Evolutionary conservation across 1,140 invertebrate species (phyloP), one percentile per base, ranked within the genome.

Genomic region (Holotrichia oblita): DNA sequence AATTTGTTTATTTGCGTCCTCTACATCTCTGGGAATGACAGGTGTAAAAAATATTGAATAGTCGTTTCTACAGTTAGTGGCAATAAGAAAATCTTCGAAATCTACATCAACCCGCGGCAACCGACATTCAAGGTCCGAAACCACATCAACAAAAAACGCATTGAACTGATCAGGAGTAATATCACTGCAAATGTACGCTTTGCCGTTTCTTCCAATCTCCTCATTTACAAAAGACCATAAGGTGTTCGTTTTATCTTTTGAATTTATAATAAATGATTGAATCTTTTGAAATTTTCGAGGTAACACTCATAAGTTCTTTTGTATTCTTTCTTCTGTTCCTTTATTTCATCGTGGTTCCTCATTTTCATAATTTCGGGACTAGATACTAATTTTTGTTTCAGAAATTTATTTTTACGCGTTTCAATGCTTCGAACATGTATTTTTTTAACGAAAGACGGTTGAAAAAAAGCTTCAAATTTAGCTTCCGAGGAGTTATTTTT

Each of bases 141-240:
- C 44, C 10, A 48, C 44, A 48, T 48, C n/a, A 10, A 48, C 44
- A 8, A 48, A 48, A 17, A 48, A 48, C 10, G 10, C n/a, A 17
- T 48, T 48, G n/a, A 48, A 48, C 44, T 48, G 44, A 48, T 48
- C 44, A 10, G 44, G 10, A 14, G 44, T 48, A 17, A 48, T 48
- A 17, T 17, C n/a, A 48, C 44, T 17, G 7, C n/a, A 14, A 14
- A 2, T 17, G 10, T 10, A 14, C 44, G 10, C n/a, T 48, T 8
- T 48, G 44, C n/a, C n/a, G 44, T 48, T 17, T 48, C 44, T 48
- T 14, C 44, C 44, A 48, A 48, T 48, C n/a, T 48, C 44, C n/a
- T 10, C 10, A 48, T 48, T 48, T 3, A 48, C 44, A 48, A 48
- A 0, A 17, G 44, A 48, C 44, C 44, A 48, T 48, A 48, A 2